Evolutionary conservation across 2,888 invertebrate genomes (phyloP).

Genomic region (Lithophane socia): DNA sequence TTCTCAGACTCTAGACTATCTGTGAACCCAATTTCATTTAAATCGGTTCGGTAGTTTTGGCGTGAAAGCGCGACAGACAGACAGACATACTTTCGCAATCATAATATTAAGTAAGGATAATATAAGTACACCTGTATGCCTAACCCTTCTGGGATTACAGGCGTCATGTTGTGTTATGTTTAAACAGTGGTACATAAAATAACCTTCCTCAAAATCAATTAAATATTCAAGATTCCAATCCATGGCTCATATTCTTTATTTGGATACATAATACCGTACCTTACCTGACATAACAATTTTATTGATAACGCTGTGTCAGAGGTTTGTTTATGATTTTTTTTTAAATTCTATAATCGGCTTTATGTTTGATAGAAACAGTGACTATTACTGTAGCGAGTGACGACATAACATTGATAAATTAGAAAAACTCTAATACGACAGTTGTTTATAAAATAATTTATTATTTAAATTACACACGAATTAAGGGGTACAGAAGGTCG

Average conservation of each 20-base stretch:
- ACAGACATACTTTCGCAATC: no score
- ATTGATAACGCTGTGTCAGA: not conserved
- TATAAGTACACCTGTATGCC: not conserved
- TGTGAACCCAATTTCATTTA: no score
- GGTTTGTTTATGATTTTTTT: not conserved
- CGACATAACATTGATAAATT: constrained; percentile 27
- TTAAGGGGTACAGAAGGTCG: constrained; percentile 28
- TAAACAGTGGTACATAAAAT: not conserved
- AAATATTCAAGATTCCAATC: not conserved
- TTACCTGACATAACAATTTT: not conserved
- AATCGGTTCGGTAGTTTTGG: no score
- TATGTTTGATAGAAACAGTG: not conserved
- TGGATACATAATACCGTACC: not conserved
- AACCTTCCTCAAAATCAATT: not conserved
- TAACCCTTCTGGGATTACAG: not conserved
- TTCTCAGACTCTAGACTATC: no score
- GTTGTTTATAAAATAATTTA: constrained; percentile 29
- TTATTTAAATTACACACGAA: constrained; percentile 28
- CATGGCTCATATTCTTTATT: not conserved
- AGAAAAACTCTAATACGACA: constrained; percentile 28
- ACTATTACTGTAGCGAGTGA: constrained; percentile 18
- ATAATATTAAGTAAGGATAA: no score
- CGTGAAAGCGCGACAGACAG: no score
- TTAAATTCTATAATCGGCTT: constrained; percentile 22
- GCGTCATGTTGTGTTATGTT: not conserved